Base-by-base conservation (phyloP, 2,888 invertebrate species). In the Notocelia uddmanniana region DNA sequence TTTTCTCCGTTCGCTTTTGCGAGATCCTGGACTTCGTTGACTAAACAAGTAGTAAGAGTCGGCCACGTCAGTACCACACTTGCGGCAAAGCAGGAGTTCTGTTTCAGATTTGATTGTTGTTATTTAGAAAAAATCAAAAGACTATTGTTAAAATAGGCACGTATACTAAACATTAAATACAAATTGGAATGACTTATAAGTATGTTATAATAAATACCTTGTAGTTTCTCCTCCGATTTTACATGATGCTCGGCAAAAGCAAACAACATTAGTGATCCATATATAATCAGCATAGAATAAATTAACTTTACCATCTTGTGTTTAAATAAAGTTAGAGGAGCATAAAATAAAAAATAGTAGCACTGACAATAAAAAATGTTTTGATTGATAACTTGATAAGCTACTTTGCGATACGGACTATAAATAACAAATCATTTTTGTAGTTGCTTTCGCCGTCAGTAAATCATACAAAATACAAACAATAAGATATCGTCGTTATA, bases 51-150 rank as follows among this genome's bases (percentile, higher is more conserved):
- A 93, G 83, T 90, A 85, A 18, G 94, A 90, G 78, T 95, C 94
- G 1, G 94, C 94, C 75, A 95, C 86, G 81, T 95, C 95, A 76
- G 92, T 91, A 19, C 95, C 95, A 82, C 95, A 95, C 81, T 93
- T 89, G 31, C 95, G 94, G 80, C 95, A 95, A 37, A 95, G 81
- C 63, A 95, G 84, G 76, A 93, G 84, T 85, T 95, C 95, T 94
- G 86, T 26, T 9, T 70, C 91, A 90, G 75, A 74, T 74, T 75
- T 77, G 63, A 69, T 62, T 66, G 15, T 71, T 37, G 58, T 69
- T 10, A 45, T 59, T 34, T 50, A 26, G 31, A 26, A 72, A 57
- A 41, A 15, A 45, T 55, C 57, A 52, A 60, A 18, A 54, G 37
- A 62, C 50, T 37, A 2, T 50, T 10, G 18, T 50, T 18, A 10